These are phyloP conservation scores for Stramonita haemastoma DNA, from an alignment of 2,888 invertebrate species.

Conservation along the genomic window DNA sequence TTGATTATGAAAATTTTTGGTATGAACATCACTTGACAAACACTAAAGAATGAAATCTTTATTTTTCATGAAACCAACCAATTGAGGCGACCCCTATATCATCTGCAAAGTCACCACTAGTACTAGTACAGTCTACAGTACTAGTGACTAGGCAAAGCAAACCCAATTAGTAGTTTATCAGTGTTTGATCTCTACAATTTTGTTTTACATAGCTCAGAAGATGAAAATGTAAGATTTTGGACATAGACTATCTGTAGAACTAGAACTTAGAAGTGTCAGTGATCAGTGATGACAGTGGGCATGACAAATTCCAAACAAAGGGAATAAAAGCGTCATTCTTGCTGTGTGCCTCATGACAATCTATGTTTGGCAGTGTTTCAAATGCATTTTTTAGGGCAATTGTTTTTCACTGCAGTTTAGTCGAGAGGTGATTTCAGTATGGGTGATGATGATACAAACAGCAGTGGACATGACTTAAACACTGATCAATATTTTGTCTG, in stretches of 20 bases:
- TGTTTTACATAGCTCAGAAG: too few relatives aligned
- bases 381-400: not conserved
- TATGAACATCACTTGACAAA: too few relatives aligned
- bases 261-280: too few relatives aligned
- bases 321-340: not conserved
- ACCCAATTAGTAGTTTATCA: too few relatives aligned
- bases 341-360: not conserved
- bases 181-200: too few relatives aligned
- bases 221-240: not conserved
- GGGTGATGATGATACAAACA: not conserved
- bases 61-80: too few relatives aligned
- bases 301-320: not conserved
- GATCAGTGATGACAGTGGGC: not conserved
- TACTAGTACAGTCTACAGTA: too few relatives aligned
- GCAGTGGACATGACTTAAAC: not conserved
- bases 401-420: not conserved
- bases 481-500: not conserved
- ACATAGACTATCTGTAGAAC: not conserved
- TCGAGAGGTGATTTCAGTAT: not conserved
- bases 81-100: too few relatives aligned
- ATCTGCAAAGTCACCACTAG: too few relatives aligned
- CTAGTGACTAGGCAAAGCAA: too few relatives aligned
- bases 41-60: too few relatives aligned
- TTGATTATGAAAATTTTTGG: too few relatives aligned
- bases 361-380: not conserved